Evolutionary conservation across 64 coral and sea anemone species (phyloP).

Genomic region (Dendronephthya gigantea): DNA sequence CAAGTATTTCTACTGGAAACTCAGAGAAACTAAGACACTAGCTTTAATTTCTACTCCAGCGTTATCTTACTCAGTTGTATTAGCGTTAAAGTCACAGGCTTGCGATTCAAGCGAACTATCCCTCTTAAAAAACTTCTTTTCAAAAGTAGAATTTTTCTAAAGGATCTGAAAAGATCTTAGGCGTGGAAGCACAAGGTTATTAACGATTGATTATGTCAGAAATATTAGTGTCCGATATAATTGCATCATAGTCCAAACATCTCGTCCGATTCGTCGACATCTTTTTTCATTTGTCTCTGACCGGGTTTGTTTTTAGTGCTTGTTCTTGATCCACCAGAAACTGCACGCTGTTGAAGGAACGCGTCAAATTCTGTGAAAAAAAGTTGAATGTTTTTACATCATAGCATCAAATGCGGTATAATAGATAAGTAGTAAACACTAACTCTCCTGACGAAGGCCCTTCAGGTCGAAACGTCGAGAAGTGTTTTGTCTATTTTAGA

Average conservation of each 20-base stretch:
- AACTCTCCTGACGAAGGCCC: no score
- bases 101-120: no score
- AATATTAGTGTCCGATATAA: not conserved
- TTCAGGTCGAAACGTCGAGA: no score
- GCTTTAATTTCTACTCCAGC: no score
- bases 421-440: no score
- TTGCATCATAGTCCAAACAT: not conserved
- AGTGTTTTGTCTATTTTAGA: no score
- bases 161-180: not conserved
- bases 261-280: not conserved
- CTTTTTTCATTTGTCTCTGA: conserved; percentile 10
- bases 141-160: not conserved
- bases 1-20: no score
- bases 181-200: not conserved
- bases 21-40: no score
- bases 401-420: no score
- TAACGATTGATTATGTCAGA: not conserved
- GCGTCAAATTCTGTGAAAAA: not conserved
- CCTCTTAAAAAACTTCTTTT: not conserved
- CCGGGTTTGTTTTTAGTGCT: not conserved
- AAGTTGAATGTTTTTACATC: not conserved
- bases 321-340: not conserved
- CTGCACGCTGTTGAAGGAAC: not conserved
- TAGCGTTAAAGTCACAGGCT: no score
- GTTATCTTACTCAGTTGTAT: no score